These are phyloP conservation scores for Adrianichthys oophorus DNA, from an alignment of 2,797 vertebrate genomes.

Conservation along the genomic window DNA sequence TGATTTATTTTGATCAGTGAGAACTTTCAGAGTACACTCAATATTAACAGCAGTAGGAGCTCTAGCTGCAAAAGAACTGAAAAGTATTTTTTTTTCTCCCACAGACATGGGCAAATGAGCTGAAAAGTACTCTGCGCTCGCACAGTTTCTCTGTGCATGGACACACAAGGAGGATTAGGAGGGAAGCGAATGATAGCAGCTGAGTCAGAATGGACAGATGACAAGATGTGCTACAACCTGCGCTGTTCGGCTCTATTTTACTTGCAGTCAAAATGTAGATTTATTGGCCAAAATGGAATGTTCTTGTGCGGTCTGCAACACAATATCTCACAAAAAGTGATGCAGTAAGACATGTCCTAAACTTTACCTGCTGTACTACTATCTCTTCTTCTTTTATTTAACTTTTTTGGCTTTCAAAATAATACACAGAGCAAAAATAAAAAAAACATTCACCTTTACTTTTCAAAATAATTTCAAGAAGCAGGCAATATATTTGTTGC, in stretches of 20 bases:
- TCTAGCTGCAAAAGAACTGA: neutral
- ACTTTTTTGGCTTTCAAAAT: neutral
- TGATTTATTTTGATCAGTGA: conserved; percentile 53
- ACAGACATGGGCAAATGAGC: conserved; percentile 4
- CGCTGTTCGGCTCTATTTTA: conserved; percentile 1
- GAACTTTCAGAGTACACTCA: conserved; percentile 37
- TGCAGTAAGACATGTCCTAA: neutral
- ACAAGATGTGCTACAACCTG: conserved; percentile 17
- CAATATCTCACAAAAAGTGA: neutral
- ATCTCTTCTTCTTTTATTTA: neutral
- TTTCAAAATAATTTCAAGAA: neutral
- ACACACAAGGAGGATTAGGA: conserved; percentile 20
- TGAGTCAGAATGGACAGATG: conserved; percentile 23
- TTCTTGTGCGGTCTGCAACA: neutral
- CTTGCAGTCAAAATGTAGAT: conserved; percentile 11
- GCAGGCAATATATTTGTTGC: neutral
- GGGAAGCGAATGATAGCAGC: conserved; percentile 23
- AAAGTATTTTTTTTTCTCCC: neutral
- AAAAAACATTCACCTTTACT: neutral
- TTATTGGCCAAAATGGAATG: conserved; percentile 1
- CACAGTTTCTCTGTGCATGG: conserved; percentile 2
- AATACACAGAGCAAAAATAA: neutral
- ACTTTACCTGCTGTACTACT: neutral
- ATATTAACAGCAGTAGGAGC: conserved; percentile 22
- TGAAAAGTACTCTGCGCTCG: conserved; percentile 5